Evolutionary conservation across 2,113 vertebrate species (phyloP), one percentile per base, ranked within the genome.

Genomic region (Hyperoodon ampullatus): DNA sequence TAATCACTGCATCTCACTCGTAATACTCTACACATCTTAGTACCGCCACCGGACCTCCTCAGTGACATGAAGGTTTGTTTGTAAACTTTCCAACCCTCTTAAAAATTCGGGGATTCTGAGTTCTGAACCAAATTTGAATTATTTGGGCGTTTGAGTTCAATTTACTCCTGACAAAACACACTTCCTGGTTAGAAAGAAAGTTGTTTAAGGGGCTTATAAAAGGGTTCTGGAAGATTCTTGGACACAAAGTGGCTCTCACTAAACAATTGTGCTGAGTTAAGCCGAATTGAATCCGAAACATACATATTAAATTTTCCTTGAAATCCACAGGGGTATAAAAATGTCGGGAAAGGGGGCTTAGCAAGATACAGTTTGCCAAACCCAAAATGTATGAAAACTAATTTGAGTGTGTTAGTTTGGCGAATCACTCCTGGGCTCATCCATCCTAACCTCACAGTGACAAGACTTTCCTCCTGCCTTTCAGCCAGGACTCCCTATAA

Each of bases 321-420:
- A 97, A 98, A 97, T 96, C 30, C 96, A 98, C 96, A 96, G 42
- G 96, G 93, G 97, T 72, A 94, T 96, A 97, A 96, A 91, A 90
- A 94, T 96, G 91, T 91, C 6, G 26, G 92, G 95, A 97, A 97
- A 97, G 87, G 93, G 93, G 93, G 63, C 88, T 95, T 95, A 93
- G 84, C 33, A 23, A 94, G 55, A 91, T 65, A 75, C 47, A 63
- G 83, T 92, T 91, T 96, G 93, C 97, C 96, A 97, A 97, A 94
- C 86, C 93, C 78, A 12, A 63, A 96, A 90, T 94, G 92, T 97
- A 70, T 97, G 86, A 97, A 97, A 97, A 95, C 68, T 75, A 90
- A 96, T 94, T 96, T 74, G 71, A 95, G 81, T 74, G 93, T 60
- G 96, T 96, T 86, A 55, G 71, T 63, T 95, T 96, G 96, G 84